Evolutionary conservation across 2,888 invertebrate genomes (phyloP), one percentile per base, ranked within the genome.

Genomic region (Drosophila setosimentum): DNA sequence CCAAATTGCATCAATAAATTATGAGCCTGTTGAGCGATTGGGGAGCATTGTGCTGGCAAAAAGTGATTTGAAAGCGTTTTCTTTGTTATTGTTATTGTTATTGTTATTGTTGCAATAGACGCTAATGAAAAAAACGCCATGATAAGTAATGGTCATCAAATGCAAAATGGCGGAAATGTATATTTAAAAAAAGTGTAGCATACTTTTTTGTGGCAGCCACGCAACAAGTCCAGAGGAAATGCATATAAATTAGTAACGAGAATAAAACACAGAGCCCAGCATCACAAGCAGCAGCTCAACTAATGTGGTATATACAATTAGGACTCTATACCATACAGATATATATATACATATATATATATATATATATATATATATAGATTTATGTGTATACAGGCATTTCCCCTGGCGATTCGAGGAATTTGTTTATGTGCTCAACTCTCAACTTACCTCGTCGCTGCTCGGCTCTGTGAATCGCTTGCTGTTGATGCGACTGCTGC

Each of bases 401-500:
- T 68, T 68, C 55, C 55, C 55, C 55, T 55, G 55, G 37, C 27
- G 16, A 27, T 55, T 69, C 57, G 42, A 53, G 40, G 45, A 13
- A 32, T 32, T 51, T 59, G 24, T 29, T 24, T 21, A 37, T 35
- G 11, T 63, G 63, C 51, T 30, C 13, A 48, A 45, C 45, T 24
- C 45, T 8, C 13, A 30, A 80, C 86, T 86, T 82, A 86, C 86
- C 86, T 76, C 86, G 72, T 57, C 82, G 76, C 76, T 90, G 90
- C 79, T 86, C 86, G 63, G 85, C 85, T 68, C 86, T 74, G 58
- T 86, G 87, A 68, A 90, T 90, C 29, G 89, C 86, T 77, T 90
- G 89, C 87, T 86, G 86, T 74, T 90, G 90, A 33, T 87, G 86
- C 40, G 87, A 84, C 32, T 90, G 90, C 89, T 89, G 90, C 90